Conservation (phyloP, 2,113 vertebrate genomes). For the Corvus moneduloides region DNA sequence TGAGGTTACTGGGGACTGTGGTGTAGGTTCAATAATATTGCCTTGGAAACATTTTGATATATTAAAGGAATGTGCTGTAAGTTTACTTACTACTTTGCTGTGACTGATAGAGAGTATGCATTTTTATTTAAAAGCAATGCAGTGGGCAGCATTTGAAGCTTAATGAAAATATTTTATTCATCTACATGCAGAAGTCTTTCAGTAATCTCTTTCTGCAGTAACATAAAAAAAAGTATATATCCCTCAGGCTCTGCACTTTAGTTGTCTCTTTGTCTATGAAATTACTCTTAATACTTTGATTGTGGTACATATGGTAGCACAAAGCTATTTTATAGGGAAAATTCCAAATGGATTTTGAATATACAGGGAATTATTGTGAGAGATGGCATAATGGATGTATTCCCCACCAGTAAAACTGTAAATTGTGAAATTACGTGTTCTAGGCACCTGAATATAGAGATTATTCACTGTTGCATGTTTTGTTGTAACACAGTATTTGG, state of each 20-base stretch:
- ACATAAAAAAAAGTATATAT: constrained; percentile 58
- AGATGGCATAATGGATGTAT: background rate
- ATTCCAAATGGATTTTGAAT: background rate
- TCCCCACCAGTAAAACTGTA: background rate
- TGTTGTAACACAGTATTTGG: constrained; percentile 23
- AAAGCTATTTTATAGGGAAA: background rate
- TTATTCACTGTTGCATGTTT: background rate
- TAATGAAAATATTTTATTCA: constrained; percentile 48
- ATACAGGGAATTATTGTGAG: background rate
- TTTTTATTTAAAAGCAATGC: constrained; percentile 73
- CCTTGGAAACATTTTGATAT: constrained; percentile 74
- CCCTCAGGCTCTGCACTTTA: constrained; percentile 42
- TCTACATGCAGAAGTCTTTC: constrained; percentile 39
- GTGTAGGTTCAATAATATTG: constrained; percentile 64
- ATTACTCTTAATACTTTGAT: background rate
- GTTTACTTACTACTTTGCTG: constrained; percentile 55
- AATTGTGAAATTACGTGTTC: background rate
- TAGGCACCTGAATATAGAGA: background rate
- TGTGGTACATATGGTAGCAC: constrained; percentile 1
- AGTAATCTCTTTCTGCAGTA: constrained; percentile 48
- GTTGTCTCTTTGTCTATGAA: constrained; percentile 52
- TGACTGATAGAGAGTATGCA: constrained; percentile 50
- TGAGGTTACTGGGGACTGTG: constrained; percentile 61
- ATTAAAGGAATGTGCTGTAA: constrained; percentile 69
- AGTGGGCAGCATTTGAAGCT: constrained; percentile 59